Base-by-base conservation (phyloP, 2,888 invertebrate genomes). In the Apotomis capreana region DNA sequence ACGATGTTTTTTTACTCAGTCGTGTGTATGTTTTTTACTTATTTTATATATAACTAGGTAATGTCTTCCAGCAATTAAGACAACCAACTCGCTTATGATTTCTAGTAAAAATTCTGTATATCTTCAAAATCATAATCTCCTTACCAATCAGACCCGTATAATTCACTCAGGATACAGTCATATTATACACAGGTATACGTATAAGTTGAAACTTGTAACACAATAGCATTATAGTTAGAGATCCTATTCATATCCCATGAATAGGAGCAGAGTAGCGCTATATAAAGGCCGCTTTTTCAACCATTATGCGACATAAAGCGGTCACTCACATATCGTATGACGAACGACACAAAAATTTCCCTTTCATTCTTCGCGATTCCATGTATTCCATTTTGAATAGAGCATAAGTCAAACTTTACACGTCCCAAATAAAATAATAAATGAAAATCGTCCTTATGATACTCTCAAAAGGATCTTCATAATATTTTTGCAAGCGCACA, bases 301-400 rank as follows among this genome's bases (percentile, higher is more conserved):
- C 67, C 67, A 52, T 62, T 71, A 44, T 61, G 51, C 51, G 61
- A 68, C 63, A 68, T 72, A 72, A 72, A 72, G 63, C 72, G 72
- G 72, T 72, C 68, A 68, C 52, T 63, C 51, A 72, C 72, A 63
- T 72, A 72, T 72, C 72, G 52, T 63, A 68, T 72, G 72, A 72
- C 72, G 68, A 72, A 68, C 63, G 40, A 58, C 68, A 68, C 60
- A 72, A 64, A 67, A 71, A 68, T 74, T 74, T 74, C 71, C 63
- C 74, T 74, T 74, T 73, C 69, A 72, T 72, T 74, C 71, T 68
- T 68, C 68, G 71, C 67, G 73, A 70, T 70, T 74, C 59, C 54
- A 63, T 49, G 59, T 57, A 74, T 63, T 67, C 71, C 68, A 52
- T 68, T 68, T 70, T 67, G 70, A 74, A 74, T 68, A 70, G 67